Evolutionary conservation across 2,888 invertebrate genomes (phyloP), one percentile per base, ranked within the genome.

Genomic region (Enchytraeus crypticus): DNA sequence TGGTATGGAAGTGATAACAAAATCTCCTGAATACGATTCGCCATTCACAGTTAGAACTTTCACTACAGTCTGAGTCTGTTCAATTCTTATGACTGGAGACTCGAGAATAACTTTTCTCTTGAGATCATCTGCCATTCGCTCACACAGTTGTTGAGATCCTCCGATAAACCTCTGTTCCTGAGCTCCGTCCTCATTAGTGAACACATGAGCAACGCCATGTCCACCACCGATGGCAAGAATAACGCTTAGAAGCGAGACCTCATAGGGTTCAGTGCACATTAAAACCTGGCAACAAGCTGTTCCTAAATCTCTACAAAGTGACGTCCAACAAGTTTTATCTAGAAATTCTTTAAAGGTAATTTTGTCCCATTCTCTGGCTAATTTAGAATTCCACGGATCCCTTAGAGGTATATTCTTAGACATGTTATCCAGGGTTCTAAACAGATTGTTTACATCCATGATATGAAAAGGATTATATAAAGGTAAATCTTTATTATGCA

Each of bases 111-210:
- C 55, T 26, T 54, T 54, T 5, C 27, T 38, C 34, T 54, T 38
- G 21, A 54, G 23, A 11, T 34, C 21, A 14, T 54, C 55, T 14
- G 55, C 55, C 21, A 54, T 23, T 5, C 55, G 43, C n/a, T 54
- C 55, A 23, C 33, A 38, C 55, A 54, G 33, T 11, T 80, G 80
- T 64, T 78, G 77, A 1, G 78, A 72, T 26, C 81, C 81, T 30
- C 81, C 81, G 27, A 73, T 65, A 58, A 79, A 71, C 66, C 78
- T 79, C 38, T 74, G 67, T 65, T 81, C 71, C 65, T 74, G 74
- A 27, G 71, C 74, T 3, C 74, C 74, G 62, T 73, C 69, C 2
- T 66, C 64, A 3, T 68, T 65, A 5, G 63, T 67, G 38, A 69
- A 65, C n/a, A 73, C 70, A 33, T 70, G 64, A 34, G 64, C 64